Base-by-base conservation (phyloP, 2,113 vertebrate genomes). In the Cephalopterus ornatus region DNA sequence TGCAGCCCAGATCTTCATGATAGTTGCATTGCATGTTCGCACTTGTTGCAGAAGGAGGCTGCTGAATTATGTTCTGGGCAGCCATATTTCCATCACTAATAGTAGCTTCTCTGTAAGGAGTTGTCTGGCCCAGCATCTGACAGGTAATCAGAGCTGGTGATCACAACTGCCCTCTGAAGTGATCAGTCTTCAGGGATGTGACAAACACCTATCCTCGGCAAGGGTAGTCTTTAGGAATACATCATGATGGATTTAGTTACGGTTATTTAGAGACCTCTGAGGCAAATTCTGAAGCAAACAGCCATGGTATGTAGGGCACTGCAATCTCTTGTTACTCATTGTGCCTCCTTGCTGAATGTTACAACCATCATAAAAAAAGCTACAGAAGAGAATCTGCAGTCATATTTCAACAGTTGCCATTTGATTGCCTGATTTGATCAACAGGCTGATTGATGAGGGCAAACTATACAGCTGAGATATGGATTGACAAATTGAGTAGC, bases 11-110 rank as follows among this genome's bases (percentile, higher is more conserved):
- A 79, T 46, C 44, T 52, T 70, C 21, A 14, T 19, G 55, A 35
- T 0, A 0, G 11, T 33, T 52, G 10, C 12, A 39, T 30, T 3
- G 10, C n/a, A 37, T 37, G 50, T 32, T 62, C 49, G 33, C 0
- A 1, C 9, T 76, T 0, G 0, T 80, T 77, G 53, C 19, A 78
- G 30, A 73, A 88, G 46, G 11, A 53, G 35, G 20, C 13, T 91
- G 65, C 55, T 66, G 59, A 71, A 75, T 32, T 26, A 26, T 7
- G 28, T 6, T 37, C n/a, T 65, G 17, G 74, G 9, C 28, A 80
- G 14, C 30, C 22, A 2, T 53, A 41, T 62, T 89, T 66, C 55
- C 32, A 41, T 63, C 18, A 35, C 20, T 49, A 3, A 9, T 8
- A 35, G 21, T 24, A 37, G 19, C 26, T 83, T 7, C 32, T 56